Evolutionary conservation across 2,797 vertebrate genomes (phyloP), one percentile per base, ranked within the genome.

Genomic region (Champsocephalus gunnari): DNA sequence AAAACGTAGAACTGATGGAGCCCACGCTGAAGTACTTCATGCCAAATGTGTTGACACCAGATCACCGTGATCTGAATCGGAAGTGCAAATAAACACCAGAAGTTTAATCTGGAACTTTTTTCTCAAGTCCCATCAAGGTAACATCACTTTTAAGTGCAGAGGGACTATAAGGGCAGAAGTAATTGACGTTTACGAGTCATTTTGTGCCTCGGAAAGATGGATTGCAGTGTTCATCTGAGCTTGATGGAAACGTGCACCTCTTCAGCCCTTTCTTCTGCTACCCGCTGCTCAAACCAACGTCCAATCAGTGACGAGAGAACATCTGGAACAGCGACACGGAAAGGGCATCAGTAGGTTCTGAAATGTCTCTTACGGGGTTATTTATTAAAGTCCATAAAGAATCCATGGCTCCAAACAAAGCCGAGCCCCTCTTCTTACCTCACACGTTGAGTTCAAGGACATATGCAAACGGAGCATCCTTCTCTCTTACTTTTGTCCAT

Each of bases 71-170:
- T 68, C 91, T 75, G 80, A 83, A 76, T 63, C 43, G 38, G 76
- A 89, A 90, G 91, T 87, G 90, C 88, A 89, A 90, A 83, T 80
- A 47, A 32, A 85, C n/a, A 45, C 82, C 88, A 87, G 87, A 84
- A 9, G 21, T 61, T 63, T 66, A 3, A 67, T 78, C 84, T 71
- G 65, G 83, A 66, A 55, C 53, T 3, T 57, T 44, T 70, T 16
- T 34, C 14, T 76, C 12, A 11, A 59, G 65, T 83, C 65, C 57
- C 57, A 54, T 68, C 4, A 16, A 47, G 45, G 59, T 79, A 45
- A 66, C 43, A 19, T 71, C 51, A 47, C 48, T 56, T 74, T 59
- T 5, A 55, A 72, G 44, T 77, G 77, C 79, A 75, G 43, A 53
- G 38, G 61, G 45, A 24, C 54, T 21, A 5, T 16, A 6, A 48